phyloP scores from a whole-genome alignment of 2,113 vertebrate genomes.

The Ctenomys sociabilis region DNA sequence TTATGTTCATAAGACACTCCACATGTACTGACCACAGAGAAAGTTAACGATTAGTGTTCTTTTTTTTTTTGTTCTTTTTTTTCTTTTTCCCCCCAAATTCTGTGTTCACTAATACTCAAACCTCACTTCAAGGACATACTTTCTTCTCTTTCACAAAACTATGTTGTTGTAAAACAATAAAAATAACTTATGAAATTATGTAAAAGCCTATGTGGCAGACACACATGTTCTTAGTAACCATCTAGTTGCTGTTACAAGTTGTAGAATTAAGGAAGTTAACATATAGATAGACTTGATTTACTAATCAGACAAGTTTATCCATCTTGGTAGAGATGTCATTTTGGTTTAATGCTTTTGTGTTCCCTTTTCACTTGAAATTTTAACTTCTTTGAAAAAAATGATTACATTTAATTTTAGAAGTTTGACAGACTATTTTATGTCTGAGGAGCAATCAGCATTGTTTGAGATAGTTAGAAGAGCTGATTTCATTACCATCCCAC shows the following conservation, averaged over 20 bases:
- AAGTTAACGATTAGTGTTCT: slow-evolving; percentile 28
- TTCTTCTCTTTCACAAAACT: slow-evolving; percentile 42
- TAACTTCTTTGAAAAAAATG: slow-evolving; percentile 85
- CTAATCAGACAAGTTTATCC: slow-evolving; percentile 85
- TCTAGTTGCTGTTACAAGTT: slow-evolving; percentile 48
- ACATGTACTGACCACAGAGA: slow-evolving; percentile 3
- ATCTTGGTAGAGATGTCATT: slow-evolving; percentile 81
- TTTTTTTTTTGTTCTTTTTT: slow-evolving; percentile 33
- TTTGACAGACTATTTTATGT: slow-evolving; percentile 87
- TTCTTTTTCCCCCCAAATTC: neutral
- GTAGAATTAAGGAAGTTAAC: slow-evolving; percentile 82
- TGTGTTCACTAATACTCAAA: slow-evolving; percentile 39
- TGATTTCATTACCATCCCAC: slow-evolving; percentile 86
- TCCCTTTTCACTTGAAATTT: slow-evolving; percentile 82
- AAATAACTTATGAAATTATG: slow-evolving; percentile 67
- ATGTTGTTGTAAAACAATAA: slow-evolving; percentile 18
- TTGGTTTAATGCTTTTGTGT: slow-evolving; percentile 84
- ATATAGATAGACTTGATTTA: slow-evolving; percentile 83
- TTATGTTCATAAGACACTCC: slow-evolving; percentile 14
- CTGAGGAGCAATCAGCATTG: slow-evolving; percentile 84
- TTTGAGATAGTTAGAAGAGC: slow-evolving; percentile 86
- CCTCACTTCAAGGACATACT: slow-evolving; percentile 46
- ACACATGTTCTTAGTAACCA: slow-evolving; percentile 61
- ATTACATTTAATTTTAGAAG: slow-evolving; percentile 83
- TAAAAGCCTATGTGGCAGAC: slow-evolving; percentile 55